phyloP scores from a whole-genome alignment of 2,888 invertebrate species.

The Nomada ruficornis region DNA sequence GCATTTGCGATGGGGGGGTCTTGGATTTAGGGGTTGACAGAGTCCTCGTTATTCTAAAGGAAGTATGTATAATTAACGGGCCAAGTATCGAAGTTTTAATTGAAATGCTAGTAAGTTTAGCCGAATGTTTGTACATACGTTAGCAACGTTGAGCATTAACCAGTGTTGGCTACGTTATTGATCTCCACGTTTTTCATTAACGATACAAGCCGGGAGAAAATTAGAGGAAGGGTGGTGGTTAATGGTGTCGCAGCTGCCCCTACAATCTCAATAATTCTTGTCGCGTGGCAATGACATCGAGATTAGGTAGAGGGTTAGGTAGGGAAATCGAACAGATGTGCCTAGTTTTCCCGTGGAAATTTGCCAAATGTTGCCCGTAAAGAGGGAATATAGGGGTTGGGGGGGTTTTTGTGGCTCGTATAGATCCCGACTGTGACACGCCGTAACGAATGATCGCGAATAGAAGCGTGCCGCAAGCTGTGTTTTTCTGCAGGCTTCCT shows the following conservation, averaged over 20 bases:
- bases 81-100: no score
- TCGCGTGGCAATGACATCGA: slow-evolving; percentile 51
- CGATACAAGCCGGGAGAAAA: slow-evolving; percentile 13
- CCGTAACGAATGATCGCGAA: slow-evolving; percentile 54
- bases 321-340: slow-evolving; percentile 62
- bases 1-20: not conserved
- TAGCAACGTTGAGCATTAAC: not conserved
- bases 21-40: not conserved
- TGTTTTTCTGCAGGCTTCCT: slow-evolving; percentile 38
- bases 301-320: slow-evolving; percentile 8
- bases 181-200: slow-evolving; percentile 10
- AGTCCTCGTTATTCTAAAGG: no score
- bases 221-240: slow-evolving; percentile 8
- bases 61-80: no score
- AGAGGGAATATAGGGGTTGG: not conserved
- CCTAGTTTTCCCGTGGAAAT: slow-evolving; percentile 64
- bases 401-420: slow-evolving; percentile 14
- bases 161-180: not conserved
- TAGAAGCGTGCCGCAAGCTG: slow-evolving; percentile 18
- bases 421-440: slow-evolving; percentile 4
- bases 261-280: slow-evolving; percentile 47
- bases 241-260: slow-evolving; percentile 16
- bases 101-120: no score
- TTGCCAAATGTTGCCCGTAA: slow-evolving; percentile 59
- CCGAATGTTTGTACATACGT: not conserved